Conservation (phyloP, 2,797 vertebrate species). For the Antennarius maculatus region DNA sequence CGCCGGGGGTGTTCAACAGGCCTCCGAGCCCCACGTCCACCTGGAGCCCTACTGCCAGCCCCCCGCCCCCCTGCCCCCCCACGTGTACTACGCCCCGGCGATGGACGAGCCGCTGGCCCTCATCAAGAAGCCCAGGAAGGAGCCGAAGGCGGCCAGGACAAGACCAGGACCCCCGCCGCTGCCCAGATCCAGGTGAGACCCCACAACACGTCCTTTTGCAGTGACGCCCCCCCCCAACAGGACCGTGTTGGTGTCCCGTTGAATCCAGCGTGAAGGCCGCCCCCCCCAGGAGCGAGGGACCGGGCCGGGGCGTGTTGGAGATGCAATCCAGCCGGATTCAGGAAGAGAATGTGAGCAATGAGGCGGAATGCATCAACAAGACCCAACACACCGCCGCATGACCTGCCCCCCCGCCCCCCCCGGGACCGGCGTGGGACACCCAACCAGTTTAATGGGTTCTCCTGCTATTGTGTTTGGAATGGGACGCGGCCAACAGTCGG, state of each 20-base stretch:
- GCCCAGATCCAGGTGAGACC: slow-evolving; percentile 79
- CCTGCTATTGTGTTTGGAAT: slow-evolving; percentile 15
- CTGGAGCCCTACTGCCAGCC: slow-evolving; percentile 78
- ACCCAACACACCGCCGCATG: slow-evolving; percentile 80
- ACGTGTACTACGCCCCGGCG: slow-evolving; percentile 75
- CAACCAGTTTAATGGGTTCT: slow-evolving; percentile 67
- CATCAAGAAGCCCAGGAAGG: slow-evolving; percentile 83
- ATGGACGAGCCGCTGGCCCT: slow-evolving; percentile 85
- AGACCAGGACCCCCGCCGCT: slow-evolving; percentile 53
- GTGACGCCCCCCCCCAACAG: slow-evolving; percentile 55
- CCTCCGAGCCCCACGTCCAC: slow-evolving; percentile 78
- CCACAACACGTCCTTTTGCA: slow-evolving; percentile 31
- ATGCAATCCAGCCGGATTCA: slow-evolving; percentile 83
- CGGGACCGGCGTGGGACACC: slow-evolving; percentile 47
- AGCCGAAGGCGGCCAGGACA: slow-evolving; percentile 66
- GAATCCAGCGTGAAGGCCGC: slow-evolving; percentile 52
- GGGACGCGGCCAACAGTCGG: background rate
- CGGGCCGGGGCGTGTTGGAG: slow-evolving; percentile 78
- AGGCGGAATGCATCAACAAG: slow-evolving; percentile 83
- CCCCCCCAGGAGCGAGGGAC: slow-evolving; percentile 33
- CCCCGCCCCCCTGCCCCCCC: slow-evolving; percentile 71
- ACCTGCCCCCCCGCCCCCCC: slow-evolving; percentile 63
- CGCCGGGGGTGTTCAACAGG: slow-evolving; percentile 48
- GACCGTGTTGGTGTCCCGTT: slow-evolving; percentile 53
- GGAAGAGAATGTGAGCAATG: slow-evolving; percentile 84